Percentiles rank a stretch among this genome's conserved stretches.
Conservation (phyloP, 2,888 invertebrate genomes). For the Nymphalis polychloros region DNA sequence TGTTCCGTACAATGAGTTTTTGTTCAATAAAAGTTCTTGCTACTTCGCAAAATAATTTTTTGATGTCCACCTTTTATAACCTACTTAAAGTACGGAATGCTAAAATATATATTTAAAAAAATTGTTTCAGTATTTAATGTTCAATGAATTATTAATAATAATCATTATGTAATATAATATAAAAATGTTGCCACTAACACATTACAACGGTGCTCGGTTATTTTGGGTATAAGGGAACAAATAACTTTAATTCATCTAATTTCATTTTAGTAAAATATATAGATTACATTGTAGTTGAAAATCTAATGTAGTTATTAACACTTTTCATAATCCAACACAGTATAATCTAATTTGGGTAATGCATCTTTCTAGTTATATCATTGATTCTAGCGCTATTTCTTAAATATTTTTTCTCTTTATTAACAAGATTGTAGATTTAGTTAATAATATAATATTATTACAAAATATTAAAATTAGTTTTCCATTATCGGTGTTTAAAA, state of each 20-base stretch:
- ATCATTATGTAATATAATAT: not conserved
- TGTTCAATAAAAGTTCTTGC: too few species aligned
- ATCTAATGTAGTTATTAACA: not conserved
- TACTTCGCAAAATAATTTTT: too few species aligned
- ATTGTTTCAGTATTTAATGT: not conserved
- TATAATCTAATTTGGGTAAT: not conserved
- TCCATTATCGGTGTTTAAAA: too few species aligned
- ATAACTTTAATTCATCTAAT: not conserved
- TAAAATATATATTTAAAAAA: too few species aligned
- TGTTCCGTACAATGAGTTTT: too few species aligned
- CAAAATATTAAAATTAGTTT: too few species aligned
- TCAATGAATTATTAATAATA: not conserved
- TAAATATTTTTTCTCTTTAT: not conserved
- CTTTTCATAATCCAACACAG: not conserved
- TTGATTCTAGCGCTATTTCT: not conserved
- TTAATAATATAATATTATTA: not conserved
- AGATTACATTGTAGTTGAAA: not conserved
- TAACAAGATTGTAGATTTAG: not conserved
- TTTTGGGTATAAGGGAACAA: not conserved
- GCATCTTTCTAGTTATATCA: not conserved
- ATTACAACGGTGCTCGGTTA: not conserved
- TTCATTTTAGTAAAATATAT: not conserved
- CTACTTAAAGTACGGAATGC: too few species aligned
- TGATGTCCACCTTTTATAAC: too few species aligned
- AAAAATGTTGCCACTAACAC: conserved; percentile 2